Evolutionary conservation across 1,140 invertebrate genomes (phyloP).

Genomic region (Drosophila lowei): DNA sequence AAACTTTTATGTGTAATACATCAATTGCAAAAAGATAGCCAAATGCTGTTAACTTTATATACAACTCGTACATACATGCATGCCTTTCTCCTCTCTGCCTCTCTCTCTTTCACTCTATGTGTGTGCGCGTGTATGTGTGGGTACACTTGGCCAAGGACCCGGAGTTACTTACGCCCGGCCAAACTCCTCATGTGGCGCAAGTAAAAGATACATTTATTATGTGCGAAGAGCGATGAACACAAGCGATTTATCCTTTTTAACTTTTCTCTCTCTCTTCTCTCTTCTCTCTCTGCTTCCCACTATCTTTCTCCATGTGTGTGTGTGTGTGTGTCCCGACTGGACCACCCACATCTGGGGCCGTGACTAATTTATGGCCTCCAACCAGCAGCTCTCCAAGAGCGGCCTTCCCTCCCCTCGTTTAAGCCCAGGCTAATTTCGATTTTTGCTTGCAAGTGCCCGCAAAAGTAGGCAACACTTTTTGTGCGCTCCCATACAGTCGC

Average conservation of each 20-base stretch:
- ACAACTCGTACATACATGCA: constrained; percentile 56
- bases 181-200: constrained; percentile 64
- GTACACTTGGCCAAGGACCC: constrained; percentile 37
- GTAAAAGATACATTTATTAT: constrained; percentile 83
- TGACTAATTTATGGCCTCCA: constrained; percentile 76
- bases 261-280: constrained; percentile 57
- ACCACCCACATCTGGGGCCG: constrained; percentile 60
- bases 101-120: constrained; percentile 6
- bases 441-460: constrained; percentile 16
- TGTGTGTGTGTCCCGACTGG: constrained; percentile 50
- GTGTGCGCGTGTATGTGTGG: constrained; percentile 6
- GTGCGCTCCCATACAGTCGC: neutral
- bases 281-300: constrained; percentile 2
- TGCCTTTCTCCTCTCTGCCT: constrained; percentile 2
- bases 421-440: constrained; percentile 65
- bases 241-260: constrained; percentile 83
- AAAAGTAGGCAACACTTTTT: constrained; percentile 58
- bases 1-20: constrained; percentile 83
- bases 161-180: constrained; percentile 68
- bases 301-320: constrained; percentile 13
- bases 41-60: constrained; percentile 82
- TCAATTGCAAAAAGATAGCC: constrained; percentile 83
- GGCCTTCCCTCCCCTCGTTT: constrained; percentile 27
- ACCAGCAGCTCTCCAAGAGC: constrained; percentile 45
- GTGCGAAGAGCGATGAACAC: constrained; percentile 82